Evolutionary conservation across 2,113 vertebrate species (phyloP).

Genomic region (Hiodon tergisus): DNA sequence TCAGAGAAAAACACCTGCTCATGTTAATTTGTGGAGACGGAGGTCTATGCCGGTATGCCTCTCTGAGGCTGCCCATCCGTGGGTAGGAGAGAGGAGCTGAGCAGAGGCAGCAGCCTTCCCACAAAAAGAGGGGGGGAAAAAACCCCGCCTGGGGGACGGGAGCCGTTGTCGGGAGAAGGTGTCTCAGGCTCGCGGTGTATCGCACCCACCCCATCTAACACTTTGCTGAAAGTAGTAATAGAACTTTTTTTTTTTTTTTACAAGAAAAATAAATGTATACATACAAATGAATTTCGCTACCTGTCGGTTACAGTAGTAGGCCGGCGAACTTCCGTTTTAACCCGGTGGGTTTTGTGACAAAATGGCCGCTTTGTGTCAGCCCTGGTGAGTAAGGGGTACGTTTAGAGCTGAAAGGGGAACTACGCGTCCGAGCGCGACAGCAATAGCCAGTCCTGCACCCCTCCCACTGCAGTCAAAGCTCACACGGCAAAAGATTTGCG

Average conservation of each 20-base stretch:
- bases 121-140: not conserved
- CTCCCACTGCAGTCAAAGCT: no score
- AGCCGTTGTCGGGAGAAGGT: slow-evolving; percentile 1
- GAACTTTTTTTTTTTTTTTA: not conserved
- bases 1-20: slow-evolving; percentile 60
- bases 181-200: slow-evolving; percentile 1
- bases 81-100: slow-evolving; percentile 41
- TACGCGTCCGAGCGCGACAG: no score
- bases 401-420: no score
- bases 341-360: no score
- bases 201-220: slow-evolving; percentile 15
- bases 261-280: not conserved
- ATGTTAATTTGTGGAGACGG: slow-evolving; percentile 55
- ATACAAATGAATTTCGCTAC: not conserved
- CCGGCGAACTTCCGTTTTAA: no score
- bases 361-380: no score
- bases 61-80: slow-evolving; percentile 34
- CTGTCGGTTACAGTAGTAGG: no score
- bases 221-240: slow-evolving; percentile 9
- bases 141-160: not conserved
- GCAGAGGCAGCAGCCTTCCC: slow-evolving; percentile 28
- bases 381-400: no score
- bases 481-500: no score
- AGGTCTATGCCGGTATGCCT: slow-evolving; percentile 45
- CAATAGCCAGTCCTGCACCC: no score